Evolutionary conservation across 2,888 invertebrate species (phyloP).

Genomic region (Cryptocephalus primarius): DNA sequence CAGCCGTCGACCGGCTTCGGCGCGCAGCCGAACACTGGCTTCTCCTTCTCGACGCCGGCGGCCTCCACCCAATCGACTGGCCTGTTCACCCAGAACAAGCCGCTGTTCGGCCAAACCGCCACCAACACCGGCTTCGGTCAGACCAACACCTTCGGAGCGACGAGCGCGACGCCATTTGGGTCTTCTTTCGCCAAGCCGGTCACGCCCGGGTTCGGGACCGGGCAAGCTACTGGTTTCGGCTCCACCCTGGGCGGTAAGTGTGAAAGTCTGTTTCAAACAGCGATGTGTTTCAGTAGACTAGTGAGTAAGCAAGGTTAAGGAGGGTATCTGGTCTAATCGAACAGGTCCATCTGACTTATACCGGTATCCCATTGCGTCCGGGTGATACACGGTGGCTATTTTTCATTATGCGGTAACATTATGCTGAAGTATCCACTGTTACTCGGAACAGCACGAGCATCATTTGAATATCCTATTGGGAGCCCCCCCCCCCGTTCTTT

Average conservation of each 20-base stretch:
- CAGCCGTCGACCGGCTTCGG: slow-evolving; percentile 37
- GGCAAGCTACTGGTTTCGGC: slow-evolving; percentile 16
- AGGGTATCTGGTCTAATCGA: no score
- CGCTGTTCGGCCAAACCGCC: slow-evolving; percentile 22
- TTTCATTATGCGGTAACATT: no score
- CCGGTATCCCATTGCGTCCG: no score
- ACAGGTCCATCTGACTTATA: no score
- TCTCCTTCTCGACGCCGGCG: slow-evolving; percentile 23
- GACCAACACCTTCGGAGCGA: slow-evolving; percentile 14
- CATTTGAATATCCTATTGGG: no score
- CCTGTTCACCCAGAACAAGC: slow-evolving; percentile 23
- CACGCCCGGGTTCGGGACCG: slow-evolving; percentile 27
- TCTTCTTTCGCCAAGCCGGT: slow-evolving; percentile 28
- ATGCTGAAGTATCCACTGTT: no score
- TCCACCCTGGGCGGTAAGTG: slow-evolving; percentile 11
- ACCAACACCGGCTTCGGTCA: slow-evolving; percentile 16
- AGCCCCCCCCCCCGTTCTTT: no score
- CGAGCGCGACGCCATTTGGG: slow-evolving; percentile 17
- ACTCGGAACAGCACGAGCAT: no score
- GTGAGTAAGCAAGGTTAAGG: no score
- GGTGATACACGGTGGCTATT: no score
- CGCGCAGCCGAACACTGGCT: slow-evolving; percentile 29
- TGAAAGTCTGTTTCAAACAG: no score
- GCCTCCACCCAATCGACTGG: slow-evolving; percentile 20
- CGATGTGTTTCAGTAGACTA: no score